Base-by-base conservation (phyloP, 2,888 invertebrate genomes). In the Lutraria lutraria region DNA sequence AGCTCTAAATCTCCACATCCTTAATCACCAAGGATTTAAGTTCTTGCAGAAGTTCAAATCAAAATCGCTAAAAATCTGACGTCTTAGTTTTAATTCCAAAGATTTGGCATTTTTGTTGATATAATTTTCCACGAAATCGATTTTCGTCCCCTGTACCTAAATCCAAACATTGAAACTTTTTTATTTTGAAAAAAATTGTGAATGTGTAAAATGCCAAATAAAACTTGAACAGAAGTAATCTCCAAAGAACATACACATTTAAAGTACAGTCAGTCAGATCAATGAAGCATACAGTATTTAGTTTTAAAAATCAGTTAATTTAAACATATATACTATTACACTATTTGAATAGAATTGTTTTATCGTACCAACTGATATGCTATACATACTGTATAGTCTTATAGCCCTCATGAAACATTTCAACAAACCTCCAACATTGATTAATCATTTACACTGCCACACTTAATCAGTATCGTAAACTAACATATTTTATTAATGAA, bases 301-400 rank as follows among this genome's bases (percentile, higher is more conserved):
- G 54, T 34, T 86, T 83, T 13, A 16, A 82, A 81, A 53, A 84
- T 86, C 83, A 63, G 89, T 86, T 83, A 89, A 89, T 89, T 89
- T 88, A 86, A 63, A 88, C 83, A 89, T 88, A n/a, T n/a, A 86
- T 85, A 90, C 63, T 72, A 31, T 83, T 86, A 88, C 84, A 86
- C 53, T 31, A 85, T 84, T 60, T 83, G 84, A 84, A 88, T 63
- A 81, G 85, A 84, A 76, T 79, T 68, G 87, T 83, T 87, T 90
- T 88, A 89, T 90, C 85, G 87, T 56, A 81, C 79, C 85, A 79
- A 87, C 79, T 85, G 80, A 89, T 83, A 90, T 83, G 80, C 52
- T 88, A 72, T 34, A 76, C 76, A 76, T 76, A 76, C 31, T 34
- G 31, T 34, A 68, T 25, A 68, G 63, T 68, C n/a, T 68, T 60